Evolutionary conservation across 2,888 invertebrate species (phyloP).

Genomic region (Lepidochitona cinerea): DNA sequence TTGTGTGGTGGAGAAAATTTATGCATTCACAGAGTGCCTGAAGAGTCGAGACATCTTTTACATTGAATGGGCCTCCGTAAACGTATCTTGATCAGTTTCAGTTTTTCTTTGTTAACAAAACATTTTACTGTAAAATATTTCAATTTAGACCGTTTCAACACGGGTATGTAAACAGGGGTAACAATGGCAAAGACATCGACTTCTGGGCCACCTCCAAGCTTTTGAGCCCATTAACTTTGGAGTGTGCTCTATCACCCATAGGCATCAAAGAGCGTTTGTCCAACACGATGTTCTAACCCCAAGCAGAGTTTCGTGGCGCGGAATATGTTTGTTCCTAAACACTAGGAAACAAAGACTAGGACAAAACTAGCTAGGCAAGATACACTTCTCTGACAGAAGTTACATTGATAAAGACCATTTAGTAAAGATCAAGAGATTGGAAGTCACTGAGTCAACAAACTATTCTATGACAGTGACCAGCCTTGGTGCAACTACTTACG

Average conservation of each 20-base stretch:
- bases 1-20: not conserved
- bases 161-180: not conserved
- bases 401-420: not conserved
- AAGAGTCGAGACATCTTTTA: not conserved
- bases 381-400: not conserved
- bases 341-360: not conserved
- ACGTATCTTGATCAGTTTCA: slow-evolving; percentile 1
- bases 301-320: not conserved
- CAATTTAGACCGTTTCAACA: slow-evolving; percentile 6
- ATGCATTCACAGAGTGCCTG: not conserved
- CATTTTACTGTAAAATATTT: slow-evolving; percentile 8
- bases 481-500: not conserved
- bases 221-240: not conserved
- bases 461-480: not conserved
- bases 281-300: not conserved
- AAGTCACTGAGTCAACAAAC: not conserved
- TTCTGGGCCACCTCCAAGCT: not conserved
- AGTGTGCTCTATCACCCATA: not conserved
- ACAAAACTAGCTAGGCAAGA: not conserved
- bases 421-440: not conserved
- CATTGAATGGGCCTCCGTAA: not conserved
- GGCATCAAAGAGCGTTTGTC: not conserved
- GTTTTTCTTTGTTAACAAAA: not conserved
- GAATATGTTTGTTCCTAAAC: not conserved
- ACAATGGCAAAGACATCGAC: not conserved